These are phyloP conservation scores for Augochlora pura DNA, from an alignment of 1,140 invertebrate species.

Conservation along the genomic window DNA sequence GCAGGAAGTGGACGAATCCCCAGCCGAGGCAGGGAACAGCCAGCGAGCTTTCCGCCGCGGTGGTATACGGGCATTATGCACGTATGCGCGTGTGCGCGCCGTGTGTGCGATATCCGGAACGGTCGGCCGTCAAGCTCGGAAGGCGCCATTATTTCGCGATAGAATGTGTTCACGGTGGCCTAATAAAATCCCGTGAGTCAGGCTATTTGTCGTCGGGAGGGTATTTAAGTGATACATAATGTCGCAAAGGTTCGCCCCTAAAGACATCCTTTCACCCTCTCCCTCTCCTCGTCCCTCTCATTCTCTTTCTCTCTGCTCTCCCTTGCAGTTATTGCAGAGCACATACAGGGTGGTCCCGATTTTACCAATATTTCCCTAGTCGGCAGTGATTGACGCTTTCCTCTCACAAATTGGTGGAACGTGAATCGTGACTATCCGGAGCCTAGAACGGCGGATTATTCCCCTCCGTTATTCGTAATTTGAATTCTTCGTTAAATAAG, in stretches of 20 bases:
- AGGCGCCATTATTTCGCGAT: conserved; percentile 66
- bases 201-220: conserved; percentile 67
- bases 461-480: too few species aligned
- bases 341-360: neutral
- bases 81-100: conserved; percentile 4
- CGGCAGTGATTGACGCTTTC: neutral
- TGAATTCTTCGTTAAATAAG: too few species aligned
- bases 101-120: neutral
- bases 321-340: conserved; percentile 32
- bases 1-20: neutral
- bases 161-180: conserved; percentile 61
- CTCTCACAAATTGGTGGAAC: neutral
- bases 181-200: conserved; percentile 72
- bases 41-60: neutral
- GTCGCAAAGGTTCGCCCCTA: conserved; percentile 54
- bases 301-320: neutral
- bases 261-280: conserved; percentile 23
- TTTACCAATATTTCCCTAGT: neutral
- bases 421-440: neutral
- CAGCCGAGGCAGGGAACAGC: neutral
- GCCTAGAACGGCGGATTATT: too few species aligned
- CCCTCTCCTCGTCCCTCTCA: too few species aligned
- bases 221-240: conserved; percentile 70
- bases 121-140: conserved; percentile 40
- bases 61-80: conserved; percentile 15